Conservation (phyloP, 2,888 invertebrate genomes). For the Drosophila kokeensis region DNA sequence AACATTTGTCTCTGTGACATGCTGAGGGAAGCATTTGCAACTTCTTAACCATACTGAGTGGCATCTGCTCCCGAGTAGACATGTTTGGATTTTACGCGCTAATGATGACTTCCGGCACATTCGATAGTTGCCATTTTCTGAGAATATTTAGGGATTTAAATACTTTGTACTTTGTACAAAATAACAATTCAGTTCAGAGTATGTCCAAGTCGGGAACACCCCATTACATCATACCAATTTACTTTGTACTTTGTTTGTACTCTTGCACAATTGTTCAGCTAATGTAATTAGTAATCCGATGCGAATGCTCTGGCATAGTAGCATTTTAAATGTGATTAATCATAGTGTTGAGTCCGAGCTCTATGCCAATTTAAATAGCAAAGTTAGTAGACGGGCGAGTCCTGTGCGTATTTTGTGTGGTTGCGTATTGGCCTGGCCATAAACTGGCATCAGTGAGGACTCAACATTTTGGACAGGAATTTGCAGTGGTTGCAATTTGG, state of each 20-base stretch:
- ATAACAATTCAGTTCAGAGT: background rate
- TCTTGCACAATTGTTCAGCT: conserved; percentile 23
- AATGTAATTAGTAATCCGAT: conserved; percentile 49
- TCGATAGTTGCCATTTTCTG: background rate
- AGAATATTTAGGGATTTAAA: background rate
- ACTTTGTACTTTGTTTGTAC: conserved; percentile 6
- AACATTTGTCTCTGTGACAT: background rate
- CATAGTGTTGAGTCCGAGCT: background rate
- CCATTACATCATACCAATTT: background rate
- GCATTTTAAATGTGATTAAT: conserved; percentile 58
- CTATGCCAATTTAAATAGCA: conserved; percentile 50
- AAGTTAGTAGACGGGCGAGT: background rate
- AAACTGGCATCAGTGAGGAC: conserved; percentile 7
- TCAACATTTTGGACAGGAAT: background rate
- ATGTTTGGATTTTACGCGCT: background rate
- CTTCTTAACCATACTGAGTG: background rate
- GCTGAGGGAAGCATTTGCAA: background rate
- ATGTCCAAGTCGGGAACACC: background rate
- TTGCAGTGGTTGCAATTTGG: conserved; percentile 17
- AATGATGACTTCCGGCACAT: background rate
- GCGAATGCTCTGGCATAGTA: conserved; percentile 22
- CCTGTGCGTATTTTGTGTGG: conserved; percentile 3
- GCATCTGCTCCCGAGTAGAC: background rate
- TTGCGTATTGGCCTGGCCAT: background rate
- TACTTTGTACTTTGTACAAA: background rate